Evolutionary conservation across 2,888 invertebrate species (phyloP).

Genomic region (Sinhomidia bicolor): DNA sequence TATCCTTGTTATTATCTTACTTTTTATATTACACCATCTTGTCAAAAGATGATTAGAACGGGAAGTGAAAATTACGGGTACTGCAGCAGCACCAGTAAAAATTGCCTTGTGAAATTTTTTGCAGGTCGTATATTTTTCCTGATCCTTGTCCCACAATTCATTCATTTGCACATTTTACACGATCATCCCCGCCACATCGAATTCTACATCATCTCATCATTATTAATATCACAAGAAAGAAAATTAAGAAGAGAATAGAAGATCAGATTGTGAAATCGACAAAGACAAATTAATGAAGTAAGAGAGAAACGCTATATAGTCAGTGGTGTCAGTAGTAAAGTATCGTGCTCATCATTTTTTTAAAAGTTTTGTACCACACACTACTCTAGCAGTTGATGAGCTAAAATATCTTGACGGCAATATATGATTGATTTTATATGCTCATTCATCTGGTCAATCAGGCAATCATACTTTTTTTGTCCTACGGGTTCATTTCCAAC

Average conservation of each 20-base stretch:
- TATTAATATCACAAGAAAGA: slow-evolving; percentile 1
- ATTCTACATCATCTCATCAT: not conserved
- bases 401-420: not conserved
- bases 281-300: slow-evolving; percentile 59
- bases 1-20: too few species aligned
- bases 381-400: not conserved
- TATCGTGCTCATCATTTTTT: not conserved
- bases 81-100: not conserved
- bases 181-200: too few species aligned
- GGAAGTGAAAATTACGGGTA: not conserved
- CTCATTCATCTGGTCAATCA: slow-evolving; percentile 35
- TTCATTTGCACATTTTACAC: too few species aligned
- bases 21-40: not conserved
- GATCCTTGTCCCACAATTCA: too few species aligned
- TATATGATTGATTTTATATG: too few species aligned
- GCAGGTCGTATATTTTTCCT: too few species aligned
- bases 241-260: not conserved
- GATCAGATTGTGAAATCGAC: slow-evolving; percentile 52
- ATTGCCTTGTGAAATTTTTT: too few species aligned
- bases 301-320: too few species aligned
- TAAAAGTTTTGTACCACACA: not conserved
- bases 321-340: too few species aligned
- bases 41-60: not conserved
- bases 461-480: not conserved
- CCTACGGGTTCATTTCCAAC: not conserved